These are phyloP conservation scores for Morpho deidamia DNA, from an alignment of 2,888 invertebrate genomes.

Conservation along the genomic window DNA sequence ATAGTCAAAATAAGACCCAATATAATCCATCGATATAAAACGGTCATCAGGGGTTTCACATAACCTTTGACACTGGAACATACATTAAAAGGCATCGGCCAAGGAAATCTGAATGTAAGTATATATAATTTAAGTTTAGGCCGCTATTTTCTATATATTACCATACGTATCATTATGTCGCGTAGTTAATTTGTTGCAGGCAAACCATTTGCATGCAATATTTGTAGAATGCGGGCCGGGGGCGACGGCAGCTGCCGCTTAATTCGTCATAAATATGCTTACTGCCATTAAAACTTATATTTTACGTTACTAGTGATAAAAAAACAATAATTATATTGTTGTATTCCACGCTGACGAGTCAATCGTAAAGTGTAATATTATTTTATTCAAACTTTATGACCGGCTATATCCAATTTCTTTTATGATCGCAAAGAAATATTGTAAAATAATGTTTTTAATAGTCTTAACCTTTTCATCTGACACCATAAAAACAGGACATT, in stretches of 20 bases:
- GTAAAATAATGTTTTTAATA: slow-evolving; percentile 8
- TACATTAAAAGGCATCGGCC: slow-evolving; percentile 19
- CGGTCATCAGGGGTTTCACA: too few relatives aligned
- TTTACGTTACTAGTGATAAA: slow-evolving; percentile 4
- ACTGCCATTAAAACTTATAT: slow-evolving; percentile 5
- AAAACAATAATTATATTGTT: slow-evolving; percentile 3
- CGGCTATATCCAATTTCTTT: slow-evolving; percentile 7
- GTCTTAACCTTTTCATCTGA: slow-evolving; percentile 2
- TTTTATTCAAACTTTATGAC: slow-evolving; percentile 6
- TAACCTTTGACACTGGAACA: slow-evolving; percentile 9
- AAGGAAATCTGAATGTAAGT: slow-evolving; percentile 27
- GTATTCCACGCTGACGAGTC: slow-evolving; percentile 1
- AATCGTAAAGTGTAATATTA: slow-evolving; percentile 6
- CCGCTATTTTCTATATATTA: not conserved
- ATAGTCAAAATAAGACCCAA: too few relatives aligned
- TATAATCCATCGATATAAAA: too few relatives aligned
- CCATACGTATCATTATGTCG: not conserved
- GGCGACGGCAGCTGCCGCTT: slow-evolving; percentile 25
- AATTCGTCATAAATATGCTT: slow-evolving; percentile 22
- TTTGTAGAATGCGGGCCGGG: slow-evolving; percentile 14
- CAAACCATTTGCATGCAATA: slow-evolving; percentile 16
- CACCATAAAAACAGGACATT: slow-evolving; percentile 2
- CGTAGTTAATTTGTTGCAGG: slow-evolving; percentile 19
- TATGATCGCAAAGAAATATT: slow-evolving; percentile 6
- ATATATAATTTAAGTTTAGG: slow-evolving; percentile 25